Conservation (phyloP, 2,797 vertebrate species). For the Mus minutoides region DNA sequence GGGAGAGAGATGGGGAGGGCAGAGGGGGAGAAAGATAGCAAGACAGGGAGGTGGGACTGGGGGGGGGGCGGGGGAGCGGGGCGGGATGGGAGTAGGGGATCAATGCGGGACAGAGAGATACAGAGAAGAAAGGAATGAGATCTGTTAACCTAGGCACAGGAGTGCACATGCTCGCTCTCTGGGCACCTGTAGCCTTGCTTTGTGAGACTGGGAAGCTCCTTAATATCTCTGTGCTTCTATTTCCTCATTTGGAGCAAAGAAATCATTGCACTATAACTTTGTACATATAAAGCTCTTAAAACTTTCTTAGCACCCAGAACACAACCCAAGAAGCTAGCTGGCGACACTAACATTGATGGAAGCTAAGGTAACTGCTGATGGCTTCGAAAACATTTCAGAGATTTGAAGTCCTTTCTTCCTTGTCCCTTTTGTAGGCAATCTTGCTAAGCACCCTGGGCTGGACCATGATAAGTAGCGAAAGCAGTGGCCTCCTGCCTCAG, state of each 20-base stretch:
- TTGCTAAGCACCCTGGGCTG: not conserved
- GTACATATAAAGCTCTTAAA: not conserved
- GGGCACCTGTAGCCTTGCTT: not conserved
- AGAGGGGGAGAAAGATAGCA: not conserved
- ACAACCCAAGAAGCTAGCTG: not conserved
- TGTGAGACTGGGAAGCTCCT: not conserved
- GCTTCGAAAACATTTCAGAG: not conserved
- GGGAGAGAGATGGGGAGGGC: too few relatives aligned
- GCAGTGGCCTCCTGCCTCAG: not conserved
- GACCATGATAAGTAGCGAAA: not conserved
- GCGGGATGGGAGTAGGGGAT: too few relatives aligned
- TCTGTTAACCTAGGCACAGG: too few relatives aligned
- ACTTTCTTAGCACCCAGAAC: not conserved
- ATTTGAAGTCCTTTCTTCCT: not conserved
- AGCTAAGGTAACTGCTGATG: not conserved
- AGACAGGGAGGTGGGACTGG: not conserved
- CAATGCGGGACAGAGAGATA: not conserved
- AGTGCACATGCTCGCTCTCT: not conserved
- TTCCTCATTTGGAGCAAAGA: not conserved
- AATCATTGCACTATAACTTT: not conserved
- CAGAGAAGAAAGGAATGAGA: not conserved
- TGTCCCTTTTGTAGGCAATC: not conserved
- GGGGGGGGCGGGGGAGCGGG: too few relatives aligned
- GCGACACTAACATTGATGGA: not conserved
- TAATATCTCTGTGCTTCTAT: not conserved